Base-by-base conservation (phyloP, 1,140 invertebrate species). In the Ostrea denselamellosa region DNA sequence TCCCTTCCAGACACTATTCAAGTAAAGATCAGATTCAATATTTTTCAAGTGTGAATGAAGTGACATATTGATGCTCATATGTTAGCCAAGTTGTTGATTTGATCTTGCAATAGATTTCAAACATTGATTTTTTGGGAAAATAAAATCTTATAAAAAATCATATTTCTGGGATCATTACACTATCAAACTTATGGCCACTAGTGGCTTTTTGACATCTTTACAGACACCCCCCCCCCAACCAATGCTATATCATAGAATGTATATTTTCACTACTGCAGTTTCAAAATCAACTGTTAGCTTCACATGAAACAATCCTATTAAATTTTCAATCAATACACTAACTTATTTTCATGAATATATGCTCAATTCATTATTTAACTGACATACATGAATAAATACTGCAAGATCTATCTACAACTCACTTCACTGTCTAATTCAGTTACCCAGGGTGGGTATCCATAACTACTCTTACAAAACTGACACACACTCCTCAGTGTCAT, bases 271-370 rank as follows among this genome's bases (percentile, higher is more conserved):
- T 77, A 77, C 68, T 77, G 68, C 68, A 77, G 68, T 77, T 77
- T 77, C 68, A 77, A 28, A 77, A 34, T 77, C 68, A 77, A 77
- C 68, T 8, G 22, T 77, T 77, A 77, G 68, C 68, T 77, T 77
- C 25, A 77, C 68, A 77, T 5, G 5, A 77, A 1, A 12, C 8
- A 68, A 68, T 9, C 5, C 9, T n/a, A 5, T 25, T 68, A 68
- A 68, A 9, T 44, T 44, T 44, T 44, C 34, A 44, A 44, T 44
- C 34, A 44, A 44, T 44, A 5, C 34, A 44, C 5, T 44, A 44
- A 44, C 34, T 44, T 44, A 5, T 44, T 44, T 77, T 77, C 14
- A 28, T 77, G 12, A 77, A 28, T 14, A 17, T 77, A 77, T 34
- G 25, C 0, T 17, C 17, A 17, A 19, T n/a, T 14, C 14, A n/a